phyloP scores from a whole-genome alignment of 1,140 invertebrate genomes.

The Maconellicoccus hirsutus region DNA sequence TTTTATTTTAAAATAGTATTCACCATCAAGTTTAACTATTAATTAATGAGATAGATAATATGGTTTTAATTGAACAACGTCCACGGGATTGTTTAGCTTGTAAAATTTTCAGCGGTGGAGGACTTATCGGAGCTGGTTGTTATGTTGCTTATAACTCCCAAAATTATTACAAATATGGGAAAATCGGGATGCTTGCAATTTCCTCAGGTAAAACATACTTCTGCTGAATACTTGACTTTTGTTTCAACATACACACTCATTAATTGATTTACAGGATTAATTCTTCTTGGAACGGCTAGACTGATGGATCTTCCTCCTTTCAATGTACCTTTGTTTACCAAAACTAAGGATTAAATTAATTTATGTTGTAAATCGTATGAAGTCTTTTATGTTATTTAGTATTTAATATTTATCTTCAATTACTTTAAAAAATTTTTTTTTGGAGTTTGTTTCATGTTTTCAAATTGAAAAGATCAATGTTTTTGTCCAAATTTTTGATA shows the following conservation, averaged over 20 bases:
- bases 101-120: conserved; percentile 35
- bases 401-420: too few relatives aligned
- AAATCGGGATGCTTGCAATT: neutral
- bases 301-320: neutral
- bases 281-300: neutral
- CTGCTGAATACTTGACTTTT: too few relatives aligned
- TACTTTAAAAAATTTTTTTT: too few relatives aligned
- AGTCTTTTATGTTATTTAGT: too few relatives aligned
- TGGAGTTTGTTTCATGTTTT: too few relatives aligned
- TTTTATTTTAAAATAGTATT: too few relatives aligned
- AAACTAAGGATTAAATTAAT: neutral
- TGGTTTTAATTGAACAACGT: conserved; percentile 11
- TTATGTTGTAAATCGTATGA: neutral
- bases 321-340: neutral
- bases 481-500: too few relatives aligned
- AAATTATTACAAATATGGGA: conserved; percentile 23
- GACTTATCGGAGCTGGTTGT: conserved; percentile 35
- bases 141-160: conserved; percentile 36
- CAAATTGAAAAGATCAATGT: too few relatives aligned
- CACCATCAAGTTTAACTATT: too few relatives aligned
- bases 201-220: neutral
- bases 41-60: conserved; percentile 6
- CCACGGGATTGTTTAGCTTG: conserved; percentile 35
- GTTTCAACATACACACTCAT: neutral
- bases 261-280: neutral